phyloP scores from a whole-genome alignment of 30 jellyfish, hydroid and myxozoan genomes.

The Mastigias papua region DNA sequence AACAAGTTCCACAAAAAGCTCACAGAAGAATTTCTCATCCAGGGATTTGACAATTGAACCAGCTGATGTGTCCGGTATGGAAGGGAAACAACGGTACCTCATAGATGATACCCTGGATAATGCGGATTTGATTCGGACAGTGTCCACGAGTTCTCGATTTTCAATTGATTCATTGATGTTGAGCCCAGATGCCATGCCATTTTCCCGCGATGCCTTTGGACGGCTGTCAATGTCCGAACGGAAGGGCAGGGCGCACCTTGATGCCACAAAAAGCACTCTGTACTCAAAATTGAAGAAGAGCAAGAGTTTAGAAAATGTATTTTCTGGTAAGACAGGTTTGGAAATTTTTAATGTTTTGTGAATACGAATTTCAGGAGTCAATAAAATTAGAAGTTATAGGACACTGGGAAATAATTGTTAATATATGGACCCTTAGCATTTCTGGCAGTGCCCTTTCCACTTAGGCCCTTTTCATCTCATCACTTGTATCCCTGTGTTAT shows the following conservation, averaged over 20 bases:
- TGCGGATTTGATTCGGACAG: constrained; percentile 54
- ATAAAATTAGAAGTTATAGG: neutral
- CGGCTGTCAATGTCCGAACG: constrained; percentile 96
- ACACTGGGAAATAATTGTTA: too few relatives aligned
- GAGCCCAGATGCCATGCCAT: constrained; percentile 94
- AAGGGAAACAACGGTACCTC: neutral
- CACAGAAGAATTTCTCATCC: constrained; percentile 13
- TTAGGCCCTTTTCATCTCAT: too few relatives aligned
- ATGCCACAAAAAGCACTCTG: constrained; percentile 94
- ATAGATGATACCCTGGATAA: constrained; percentile 25
- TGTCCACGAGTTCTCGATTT: constrained; percentile 88
- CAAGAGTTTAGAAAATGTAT: constrained; percentile 92
- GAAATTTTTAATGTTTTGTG: neutral
- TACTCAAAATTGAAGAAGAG: constrained; percentile 83
- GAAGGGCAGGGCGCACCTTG: constrained; percentile 98
- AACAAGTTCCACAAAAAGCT: constrained; percentile 23
- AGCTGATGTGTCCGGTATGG: neutral
- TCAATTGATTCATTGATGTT: constrained; percentile 90
- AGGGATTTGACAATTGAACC: neutral
- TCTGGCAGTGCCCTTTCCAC: too few relatives aligned
- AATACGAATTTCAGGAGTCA: neutral
- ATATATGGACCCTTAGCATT: too few relatives aligned
- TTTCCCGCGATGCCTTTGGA: constrained; percentile 97
- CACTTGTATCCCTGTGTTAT: too few relatives aligned
- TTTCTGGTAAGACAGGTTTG: constrained; percentile 60